A percentile compares a stretch with the other conserved stretches of the same genome.
Evolutionary conservation across 2,113 vertebrate species (phyloP).

Genomic region (Corythornis madagascariensis): DNA sequence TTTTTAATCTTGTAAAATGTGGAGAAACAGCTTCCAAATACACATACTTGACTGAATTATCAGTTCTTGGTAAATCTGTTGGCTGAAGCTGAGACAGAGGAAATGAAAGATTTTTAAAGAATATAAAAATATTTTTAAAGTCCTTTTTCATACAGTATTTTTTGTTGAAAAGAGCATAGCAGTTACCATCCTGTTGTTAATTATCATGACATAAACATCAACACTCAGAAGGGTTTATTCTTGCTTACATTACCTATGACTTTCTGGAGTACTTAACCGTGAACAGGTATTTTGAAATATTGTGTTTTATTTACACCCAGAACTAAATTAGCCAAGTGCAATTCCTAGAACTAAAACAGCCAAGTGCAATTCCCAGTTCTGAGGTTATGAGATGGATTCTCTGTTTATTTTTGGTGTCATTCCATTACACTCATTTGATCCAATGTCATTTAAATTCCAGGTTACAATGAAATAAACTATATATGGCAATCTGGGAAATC

Average conservation of each 20-base stretch:
- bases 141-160: neutral
- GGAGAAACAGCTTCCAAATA: conserved; percentile 80
- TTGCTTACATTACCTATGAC: neutral
- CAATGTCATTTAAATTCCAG: neutral
- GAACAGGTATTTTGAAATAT: neutral
- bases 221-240: neutral
- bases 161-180: neutral
- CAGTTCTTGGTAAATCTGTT: conserved; percentile 63
- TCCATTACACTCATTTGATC: neutral
- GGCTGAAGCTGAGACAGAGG: conserved; percentile 73
- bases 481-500: neutral
- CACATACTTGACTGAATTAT: conserved; percentile 62
- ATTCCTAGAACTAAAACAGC: neutral
- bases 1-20: conserved; percentile 77
- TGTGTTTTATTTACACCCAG: neutral
- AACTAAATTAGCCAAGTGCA: neutral
- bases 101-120: neutral
- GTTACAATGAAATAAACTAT: neutral
- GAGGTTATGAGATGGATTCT: neutral
- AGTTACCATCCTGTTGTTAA: neutral
- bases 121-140: neutral
- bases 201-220: neutral
- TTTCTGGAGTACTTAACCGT: neutral
- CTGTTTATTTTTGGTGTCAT: neutral
- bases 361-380: neutral